Conservation (phyloP, 2,888 invertebrate genomes). For the Chaetogeoica ovagalla region DNA sequence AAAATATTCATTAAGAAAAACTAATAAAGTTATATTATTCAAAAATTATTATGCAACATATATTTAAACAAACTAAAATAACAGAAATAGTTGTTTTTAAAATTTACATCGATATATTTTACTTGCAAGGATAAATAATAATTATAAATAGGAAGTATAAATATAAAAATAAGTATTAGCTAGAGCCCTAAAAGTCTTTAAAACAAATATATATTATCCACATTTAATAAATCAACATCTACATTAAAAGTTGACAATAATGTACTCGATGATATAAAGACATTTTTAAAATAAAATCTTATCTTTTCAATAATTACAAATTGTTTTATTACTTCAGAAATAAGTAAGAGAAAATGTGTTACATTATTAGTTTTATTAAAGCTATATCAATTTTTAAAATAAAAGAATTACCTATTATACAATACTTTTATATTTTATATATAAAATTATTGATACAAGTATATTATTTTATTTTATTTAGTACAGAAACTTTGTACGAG, state of each 20-base stretch:
- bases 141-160: neutral
- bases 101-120: too few relatives aligned
- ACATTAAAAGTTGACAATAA: conserved; percentile 6
- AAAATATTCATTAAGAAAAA: too few relatives aligned
- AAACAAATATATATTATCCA: neutral
- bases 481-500: too few relatives aligned
- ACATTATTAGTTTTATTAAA: conserved; percentile 6
- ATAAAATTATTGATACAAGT: neutral
- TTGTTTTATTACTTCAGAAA: neutral
- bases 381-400: neutral
- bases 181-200: neutral
- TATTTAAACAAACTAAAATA: too few relatives aligned
- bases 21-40: neutral
- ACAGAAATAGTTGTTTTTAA: too few relatives aligned
- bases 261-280: neutral
- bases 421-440: neutral
- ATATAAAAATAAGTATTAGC: neutral
- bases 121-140: neutral
- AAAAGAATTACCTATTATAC: neutral
- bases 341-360: neutral
- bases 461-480: too few relatives aligned
- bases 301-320: neutral
- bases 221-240: neutral
- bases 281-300: neutral
- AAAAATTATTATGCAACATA: too few relatives aligned